These are phyloP conservation scores for Platygyra sinensis DNA, from an alignment of 64 coral and sea anemone genomes.

Conservation along the genomic window DNA sequence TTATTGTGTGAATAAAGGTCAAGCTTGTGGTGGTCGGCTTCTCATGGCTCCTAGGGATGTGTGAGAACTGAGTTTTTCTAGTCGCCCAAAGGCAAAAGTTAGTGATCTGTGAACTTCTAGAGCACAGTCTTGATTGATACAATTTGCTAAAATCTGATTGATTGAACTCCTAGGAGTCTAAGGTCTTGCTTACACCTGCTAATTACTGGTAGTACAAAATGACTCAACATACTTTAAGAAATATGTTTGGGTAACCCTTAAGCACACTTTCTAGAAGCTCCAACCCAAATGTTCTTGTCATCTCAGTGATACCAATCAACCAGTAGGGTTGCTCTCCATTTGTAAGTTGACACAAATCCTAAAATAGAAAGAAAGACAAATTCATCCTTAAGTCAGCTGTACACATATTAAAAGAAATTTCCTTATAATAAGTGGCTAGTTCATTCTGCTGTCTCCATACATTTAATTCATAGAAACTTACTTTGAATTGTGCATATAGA, in stretches of 20 bases:
- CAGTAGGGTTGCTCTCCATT: constrained; percentile 99
- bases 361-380: not conserved
- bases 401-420: not conserved
- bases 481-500: too few relatives aligned
- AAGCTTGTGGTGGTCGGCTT: too few relatives aligned
- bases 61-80: too few relatives aligned
- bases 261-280: constrained; percentile 95
- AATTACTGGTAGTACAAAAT: not conserved
- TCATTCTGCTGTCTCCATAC: too few relatives aligned
- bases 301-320: constrained; percentile 89
- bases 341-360: constrained; percentile 98
- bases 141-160: too few relatives aligned
- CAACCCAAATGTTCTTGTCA: constrained; percentile 96
- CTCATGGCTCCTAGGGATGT: too few relatives aligned
- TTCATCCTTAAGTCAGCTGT: not conserved
- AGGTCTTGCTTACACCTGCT: too few relatives aligned
- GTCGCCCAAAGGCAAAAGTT: too few relatives aligned
- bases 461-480: too few relatives aligned
- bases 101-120: too few relatives aligned
- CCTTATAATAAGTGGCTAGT: not conserved
- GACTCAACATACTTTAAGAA: constrained; percentile 70
- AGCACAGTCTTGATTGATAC: too few relatives aligned
- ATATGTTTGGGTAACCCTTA: constrained; percentile 90
- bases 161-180: not conserved
- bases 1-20: too few relatives aligned